Percentiles rank a stretch among this genome's conserved stretches.
These are phyloP conservation scores for Entelurus aequoreus DNA, from an alignment of 2,113 vertebrate genomes.

Conservation along the genomic window DNA sequence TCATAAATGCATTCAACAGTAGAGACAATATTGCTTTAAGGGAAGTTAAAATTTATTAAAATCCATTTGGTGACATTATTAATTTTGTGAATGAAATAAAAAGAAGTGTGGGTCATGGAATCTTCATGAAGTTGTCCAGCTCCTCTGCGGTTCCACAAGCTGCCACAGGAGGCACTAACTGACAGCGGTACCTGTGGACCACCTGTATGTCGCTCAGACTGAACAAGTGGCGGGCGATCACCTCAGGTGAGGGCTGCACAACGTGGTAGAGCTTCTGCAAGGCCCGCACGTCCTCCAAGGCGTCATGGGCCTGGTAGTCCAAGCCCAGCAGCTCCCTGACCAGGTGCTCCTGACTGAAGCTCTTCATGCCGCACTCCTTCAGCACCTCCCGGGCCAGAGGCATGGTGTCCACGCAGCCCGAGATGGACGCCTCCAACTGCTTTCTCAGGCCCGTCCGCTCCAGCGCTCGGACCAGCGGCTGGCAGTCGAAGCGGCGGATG, in stretches of 20 bases:
- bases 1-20: too few species aligned
- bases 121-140: not conserved
- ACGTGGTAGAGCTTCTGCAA: conserved; percentile 56
- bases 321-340: conserved; percentile 57
- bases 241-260: conserved; percentile 37
- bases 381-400: conserved; percentile 58
- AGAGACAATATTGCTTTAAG: too few species aligned
- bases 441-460: conserved; percentile 48
- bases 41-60: too few species aligned
- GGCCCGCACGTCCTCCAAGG: conserved; percentile 57
- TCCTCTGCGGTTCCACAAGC: conserved; percentile 9
- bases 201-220: conserved; percentile 30
- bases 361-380: conserved; percentile 35
- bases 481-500: conserved; percentile 64
- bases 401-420: conserved; percentile 65
- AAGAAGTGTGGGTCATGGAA: not conserved
- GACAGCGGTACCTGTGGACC: not conserved
- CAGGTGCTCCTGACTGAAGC: conserved; percentile 63
- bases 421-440: conserved; percentile 41
- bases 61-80: too few species aligned
- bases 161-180: conserved; percentile 35
- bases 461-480: conserved; percentile 45
- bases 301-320: conserved; percentile 65
- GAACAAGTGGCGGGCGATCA: conserved; percentile 48
- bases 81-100: too few species aligned